Conservation (phyloP, 2,797 vertebrate species). For the Pangasius larnaudii region DNA sequence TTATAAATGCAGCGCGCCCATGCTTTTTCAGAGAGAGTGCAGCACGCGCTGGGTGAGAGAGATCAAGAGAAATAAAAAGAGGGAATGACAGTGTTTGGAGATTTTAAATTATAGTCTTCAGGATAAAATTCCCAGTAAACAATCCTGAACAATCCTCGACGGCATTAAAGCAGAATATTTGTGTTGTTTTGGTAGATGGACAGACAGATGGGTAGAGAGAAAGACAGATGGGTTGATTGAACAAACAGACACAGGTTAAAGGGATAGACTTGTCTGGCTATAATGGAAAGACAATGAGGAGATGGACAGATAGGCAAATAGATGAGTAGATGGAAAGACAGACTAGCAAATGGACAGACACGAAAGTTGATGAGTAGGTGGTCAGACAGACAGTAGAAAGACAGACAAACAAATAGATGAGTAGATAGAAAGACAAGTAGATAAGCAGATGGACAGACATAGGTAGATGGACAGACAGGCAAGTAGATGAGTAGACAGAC, state of each 20-base stretch:
- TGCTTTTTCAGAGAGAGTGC: slow-evolving; percentile 15
- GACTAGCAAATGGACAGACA: background rate
- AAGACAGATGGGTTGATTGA: background rate
- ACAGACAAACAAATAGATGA: background rate
- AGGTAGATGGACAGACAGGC: background rate
- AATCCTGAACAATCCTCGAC: background rate
- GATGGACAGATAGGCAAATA: background rate
- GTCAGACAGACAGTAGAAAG: background rate
- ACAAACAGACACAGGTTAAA: background rate
- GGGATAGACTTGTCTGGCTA: background rate
- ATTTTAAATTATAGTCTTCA: background rate
- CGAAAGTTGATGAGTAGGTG: background rate
- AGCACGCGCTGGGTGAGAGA: background rate
- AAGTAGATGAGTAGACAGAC: background rate
- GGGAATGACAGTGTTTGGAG: background rate
- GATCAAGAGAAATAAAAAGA: background rate
- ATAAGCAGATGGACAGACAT: background rate
- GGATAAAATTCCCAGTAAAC: background rate
- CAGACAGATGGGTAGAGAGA: background rate
- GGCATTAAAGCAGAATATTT: background rate
- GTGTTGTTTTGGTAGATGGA: background rate
- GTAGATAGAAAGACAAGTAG: background rate
- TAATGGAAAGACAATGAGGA: background rate
- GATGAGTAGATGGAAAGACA: background rate
- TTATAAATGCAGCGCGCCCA: slow-evolving; percentile 12